A percentile compares a stretch with the other conserved stretches of the same genome.
phyloP scores from a whole-genome alignment of 2,797 vertebrate genomes.

The Heterohyrax brucei region DNA sequence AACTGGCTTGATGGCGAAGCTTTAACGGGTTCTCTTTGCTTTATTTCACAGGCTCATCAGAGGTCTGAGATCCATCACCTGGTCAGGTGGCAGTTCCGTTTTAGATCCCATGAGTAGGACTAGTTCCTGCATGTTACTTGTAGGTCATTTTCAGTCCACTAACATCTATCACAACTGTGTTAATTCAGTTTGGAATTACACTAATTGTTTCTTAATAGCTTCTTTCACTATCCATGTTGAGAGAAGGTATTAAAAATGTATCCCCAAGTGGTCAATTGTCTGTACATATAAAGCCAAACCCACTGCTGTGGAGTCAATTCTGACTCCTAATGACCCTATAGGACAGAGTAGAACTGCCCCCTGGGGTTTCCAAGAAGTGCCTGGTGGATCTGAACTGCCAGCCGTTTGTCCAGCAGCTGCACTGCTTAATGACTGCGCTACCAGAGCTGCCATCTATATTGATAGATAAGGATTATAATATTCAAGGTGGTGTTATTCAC shows the following conservation, averaged over 20 bases:
- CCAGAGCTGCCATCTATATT: too few species aligned
- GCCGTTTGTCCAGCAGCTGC: too few species aligned
- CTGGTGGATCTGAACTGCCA: too few species aligned
- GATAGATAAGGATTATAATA: background rate
- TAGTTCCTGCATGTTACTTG: background rate
- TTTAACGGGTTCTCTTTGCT: background rate
- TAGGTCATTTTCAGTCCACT: background rate
- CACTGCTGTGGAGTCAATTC: too few species aligned
- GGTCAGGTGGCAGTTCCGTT: background rate
- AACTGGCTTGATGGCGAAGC: too few species aligned
- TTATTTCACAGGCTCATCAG: background rate
- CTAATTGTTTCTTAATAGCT: background rate
- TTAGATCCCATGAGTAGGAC: background rate
- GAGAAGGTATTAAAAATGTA: background rate
- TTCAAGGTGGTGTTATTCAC: background rate
- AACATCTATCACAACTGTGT: background rate
- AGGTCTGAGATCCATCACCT: background rate
- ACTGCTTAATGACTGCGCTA: too few species aligned
- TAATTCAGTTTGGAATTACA: background rate
- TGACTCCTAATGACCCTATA: too few species aligned
- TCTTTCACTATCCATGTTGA: background rate
- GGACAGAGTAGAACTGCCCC: too few species aligned
- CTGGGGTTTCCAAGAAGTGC: too few species aligned
- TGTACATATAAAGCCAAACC: background rate
- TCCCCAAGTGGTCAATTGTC: background rate